These are phyloP conservation scores for Ctenodactylus gundi DNA, from an alignment of 2,113 vertebrate species.

Conservation along the genomic window DNA sequence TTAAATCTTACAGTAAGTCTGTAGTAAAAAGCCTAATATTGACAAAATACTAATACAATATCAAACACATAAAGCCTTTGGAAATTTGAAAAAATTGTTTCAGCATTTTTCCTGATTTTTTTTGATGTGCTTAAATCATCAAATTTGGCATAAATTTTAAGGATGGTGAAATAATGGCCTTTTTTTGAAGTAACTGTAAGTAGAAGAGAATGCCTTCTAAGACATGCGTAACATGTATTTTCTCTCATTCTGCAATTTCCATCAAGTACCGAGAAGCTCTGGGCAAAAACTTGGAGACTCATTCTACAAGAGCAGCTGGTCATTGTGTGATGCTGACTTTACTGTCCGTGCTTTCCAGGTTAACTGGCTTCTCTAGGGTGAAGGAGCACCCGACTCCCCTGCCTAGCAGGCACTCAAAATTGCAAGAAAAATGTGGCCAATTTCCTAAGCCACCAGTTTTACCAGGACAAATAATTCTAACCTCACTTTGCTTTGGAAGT, in stretches of 20 bases:
- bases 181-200: not conserved
- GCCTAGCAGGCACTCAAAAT: not conserved
- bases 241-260: constrained; percentile 20
- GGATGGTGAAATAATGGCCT: not conserved
- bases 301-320: not conserved
- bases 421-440: not conserved
- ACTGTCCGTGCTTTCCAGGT: not conserved
- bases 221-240: not conserved
- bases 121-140: not conserved
- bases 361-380: not conserved
- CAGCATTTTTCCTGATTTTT: not conserved
- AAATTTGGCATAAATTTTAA: constrained; percentile 9
- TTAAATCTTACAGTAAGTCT: constrained; percentile 6
- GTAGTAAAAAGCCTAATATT: not conserved
- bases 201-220: not conserved
- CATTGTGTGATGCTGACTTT: not conserved
- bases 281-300: not conserved
- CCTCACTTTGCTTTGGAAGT: not conserved
- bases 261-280: not conserved
- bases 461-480: not conserved
- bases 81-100: not conserved
- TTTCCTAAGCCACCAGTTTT: not conserved
- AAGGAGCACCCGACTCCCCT: not conserved
- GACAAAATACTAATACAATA: not conserved
- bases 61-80: not conserved